Evolutionary conservation across 2,888 invertebrate species (phyloP), one percentile per base, ranked within the genome.

Genomic region (Ornithoptera priamus): DNA sequence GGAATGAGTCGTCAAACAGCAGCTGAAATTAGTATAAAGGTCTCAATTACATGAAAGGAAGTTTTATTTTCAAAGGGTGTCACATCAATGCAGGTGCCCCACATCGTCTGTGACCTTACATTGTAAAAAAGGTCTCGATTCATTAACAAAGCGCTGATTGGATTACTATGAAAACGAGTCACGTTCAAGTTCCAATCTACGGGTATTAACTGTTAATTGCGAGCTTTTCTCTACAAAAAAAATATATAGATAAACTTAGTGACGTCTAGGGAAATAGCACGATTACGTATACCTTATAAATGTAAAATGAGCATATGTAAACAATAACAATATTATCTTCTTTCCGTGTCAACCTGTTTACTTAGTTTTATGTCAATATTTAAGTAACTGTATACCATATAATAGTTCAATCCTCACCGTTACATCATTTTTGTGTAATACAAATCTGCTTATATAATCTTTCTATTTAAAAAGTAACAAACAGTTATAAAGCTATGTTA

Each of bases 121-220:
- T 6, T n/a, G n/a, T n/a, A 53, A 53, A 53, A 53, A 53, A 53
- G n/a, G n/a, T 53, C n/a, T n/a, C 53, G 53, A n/a, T n/a, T n/a
- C 18, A 53, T 53, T n/a, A 53, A 53, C 53, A 53, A 53, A 53
- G 53, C 53, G 53, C 53, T 53, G 53, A 53, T 53, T 53, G 53
- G 53, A 53, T 53, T n/a, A 53, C n/a, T 53, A 53, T n/a, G 18
- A n/a, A 53, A 53, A 53, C 8, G 53, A 53, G 53, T 53, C 53
- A 53, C 53, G 53, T 53, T n/a, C 53, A n/a, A 18, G 53, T 53
- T 53, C 53, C 53, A n/a, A 53, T 53, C n/a, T n/a, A 63, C 56
- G 39, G 60, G 18, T 60, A 36, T 60, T 39, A 17, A n/a, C 18
- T 53, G n/a, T 18, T 53, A n/a, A 53, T 53, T 53, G 53, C 53